These are phyloP conservation scores for Corapipo altera DNA, from an alignment of 2,113 vertebrate genomes.

Conservation along the genomic window DNA sequence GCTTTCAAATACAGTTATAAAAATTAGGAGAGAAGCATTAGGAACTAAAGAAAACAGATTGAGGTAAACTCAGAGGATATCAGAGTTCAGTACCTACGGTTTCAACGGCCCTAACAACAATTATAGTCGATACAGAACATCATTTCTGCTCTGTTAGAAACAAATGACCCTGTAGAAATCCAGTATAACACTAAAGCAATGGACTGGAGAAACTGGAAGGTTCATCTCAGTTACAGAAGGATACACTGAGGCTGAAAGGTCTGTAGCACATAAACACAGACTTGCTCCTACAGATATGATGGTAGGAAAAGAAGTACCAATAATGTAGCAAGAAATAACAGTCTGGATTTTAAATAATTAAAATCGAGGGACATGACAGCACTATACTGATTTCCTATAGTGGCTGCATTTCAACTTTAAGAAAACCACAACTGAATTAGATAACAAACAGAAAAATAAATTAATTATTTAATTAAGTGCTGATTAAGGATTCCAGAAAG, in stretches of 20 bases:
- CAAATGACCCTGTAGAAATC: neutral
- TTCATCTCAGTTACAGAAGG: neutral
- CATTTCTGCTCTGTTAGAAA: neutral
- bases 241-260: neutral
- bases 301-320: neutral
- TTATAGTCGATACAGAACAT: neutral
- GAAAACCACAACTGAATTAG: neutral
- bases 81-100: accelerated
- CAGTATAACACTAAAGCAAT: neutral
- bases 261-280: neutral
- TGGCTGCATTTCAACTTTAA: neutral
- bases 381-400: neutral
- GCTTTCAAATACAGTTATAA: neutral
- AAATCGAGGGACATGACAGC: neutral
- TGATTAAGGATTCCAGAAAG: neutral
- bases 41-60: neutral
- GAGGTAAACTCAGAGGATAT: neutral
- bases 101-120: neutral
- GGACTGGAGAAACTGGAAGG: neutral
- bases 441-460: neutral
- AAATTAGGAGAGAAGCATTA: neutral
- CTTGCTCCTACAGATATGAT: neutral
- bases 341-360: neutral
- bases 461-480: neutral
- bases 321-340: accelerated